phyloP scores from a whole-genome alignment of 1,140 invertebrate species.

The Cecropterus lyciades region DNA sequence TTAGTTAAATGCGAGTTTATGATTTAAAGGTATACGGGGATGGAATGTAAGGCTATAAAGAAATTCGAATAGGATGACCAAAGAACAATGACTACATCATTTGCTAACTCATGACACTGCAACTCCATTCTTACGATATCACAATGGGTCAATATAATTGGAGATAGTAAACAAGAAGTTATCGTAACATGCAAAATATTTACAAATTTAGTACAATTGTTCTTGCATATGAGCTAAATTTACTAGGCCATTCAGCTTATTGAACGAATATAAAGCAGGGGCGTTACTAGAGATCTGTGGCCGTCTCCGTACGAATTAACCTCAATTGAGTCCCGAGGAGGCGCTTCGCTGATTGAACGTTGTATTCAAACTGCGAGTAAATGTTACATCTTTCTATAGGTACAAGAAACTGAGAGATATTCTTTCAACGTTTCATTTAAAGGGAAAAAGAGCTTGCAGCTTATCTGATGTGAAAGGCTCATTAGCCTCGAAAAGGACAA shows the following conservation, averaged over 20 bases:
- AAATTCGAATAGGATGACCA: neutral
- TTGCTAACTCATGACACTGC: neutral
- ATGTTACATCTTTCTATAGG: conserved; percentile 46
- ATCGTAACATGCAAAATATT: conserved; percentile 10
- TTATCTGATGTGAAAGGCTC: too few species aligned
- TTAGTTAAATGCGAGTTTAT: too few species aligned
- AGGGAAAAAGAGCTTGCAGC: too few species aligned
- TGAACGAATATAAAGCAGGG: conserved; percentile 78
- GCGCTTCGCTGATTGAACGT: conserved; percentile 80
- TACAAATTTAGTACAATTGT: conserved; percentile 38
- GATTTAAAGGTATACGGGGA: too few species aligned
- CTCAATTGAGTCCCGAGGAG: conserved; percentile 80
- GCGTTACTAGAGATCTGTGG: conserved; percentile 76
- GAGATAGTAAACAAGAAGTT: too few species aligned
- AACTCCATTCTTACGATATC: neutral
- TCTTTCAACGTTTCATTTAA: neutral
- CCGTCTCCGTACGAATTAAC: conserved; percentile 80
- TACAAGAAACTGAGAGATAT: neutral
- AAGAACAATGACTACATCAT: neutral
- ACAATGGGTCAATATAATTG: too few species aligned
- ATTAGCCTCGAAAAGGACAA: too few species aligned
- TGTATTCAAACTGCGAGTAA: conserved; percentile 61
- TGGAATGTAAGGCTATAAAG: neutral
- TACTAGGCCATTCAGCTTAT: conserved; percentile 75
- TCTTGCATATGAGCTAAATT: conserved; percentile 63